Conservation (phyloP, 2,888 invertebrate species). For the Lepidonotus clava region DNA sequence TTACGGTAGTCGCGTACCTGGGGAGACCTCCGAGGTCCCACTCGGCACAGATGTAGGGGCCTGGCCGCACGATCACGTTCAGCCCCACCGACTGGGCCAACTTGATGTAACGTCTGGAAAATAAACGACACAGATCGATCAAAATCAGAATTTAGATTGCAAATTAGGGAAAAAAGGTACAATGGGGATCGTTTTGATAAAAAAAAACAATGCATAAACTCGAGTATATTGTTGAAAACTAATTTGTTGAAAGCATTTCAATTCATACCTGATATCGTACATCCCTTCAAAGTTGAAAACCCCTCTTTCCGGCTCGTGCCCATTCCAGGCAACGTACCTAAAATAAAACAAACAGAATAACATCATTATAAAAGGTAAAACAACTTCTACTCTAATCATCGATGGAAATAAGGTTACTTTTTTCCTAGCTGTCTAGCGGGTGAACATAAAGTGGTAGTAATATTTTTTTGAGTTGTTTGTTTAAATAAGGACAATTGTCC, state of each 20-base stretch:
- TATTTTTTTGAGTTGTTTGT: too few species aligned
- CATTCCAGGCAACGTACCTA: constrained; percentile 78
- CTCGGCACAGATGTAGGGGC: constrained; percentile 78
- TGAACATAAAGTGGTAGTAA: too few species aligned
- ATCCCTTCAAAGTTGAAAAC: constrained; percentile 72
- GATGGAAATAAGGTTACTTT: too few species aligned
- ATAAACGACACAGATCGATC: not conserved
- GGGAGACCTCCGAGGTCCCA: constrained; percentile 79
- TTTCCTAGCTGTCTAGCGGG: too few species aligned
- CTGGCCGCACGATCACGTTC: constrained; percentile 76
- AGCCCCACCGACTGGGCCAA: constrained; percentile 73
- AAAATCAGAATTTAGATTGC: not conserved
- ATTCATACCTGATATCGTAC: constrained; percentile 71
- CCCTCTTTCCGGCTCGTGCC: constrained; percentile 73
- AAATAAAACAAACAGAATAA: not conserved
- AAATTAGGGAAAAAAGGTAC: not conserved
- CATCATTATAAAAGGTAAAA: too few species aligned
- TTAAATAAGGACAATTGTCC: too few species aligned
- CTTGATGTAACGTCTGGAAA: constrained; percentile 70
- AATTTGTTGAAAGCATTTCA: not conserved
- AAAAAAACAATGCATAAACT: not conserved
- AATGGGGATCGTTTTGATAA: too few species aligned
- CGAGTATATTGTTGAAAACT: too few species aligned
- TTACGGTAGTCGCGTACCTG: constrained; percentile 70
- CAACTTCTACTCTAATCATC: too few species aligned